A percentile compares a stretch with the other conserved stretches of the same genome.
phyloP scores from a whole-genome alignment of 2,797 vertebrate genomes.

The Alcedo quadribrachys region DNA sequence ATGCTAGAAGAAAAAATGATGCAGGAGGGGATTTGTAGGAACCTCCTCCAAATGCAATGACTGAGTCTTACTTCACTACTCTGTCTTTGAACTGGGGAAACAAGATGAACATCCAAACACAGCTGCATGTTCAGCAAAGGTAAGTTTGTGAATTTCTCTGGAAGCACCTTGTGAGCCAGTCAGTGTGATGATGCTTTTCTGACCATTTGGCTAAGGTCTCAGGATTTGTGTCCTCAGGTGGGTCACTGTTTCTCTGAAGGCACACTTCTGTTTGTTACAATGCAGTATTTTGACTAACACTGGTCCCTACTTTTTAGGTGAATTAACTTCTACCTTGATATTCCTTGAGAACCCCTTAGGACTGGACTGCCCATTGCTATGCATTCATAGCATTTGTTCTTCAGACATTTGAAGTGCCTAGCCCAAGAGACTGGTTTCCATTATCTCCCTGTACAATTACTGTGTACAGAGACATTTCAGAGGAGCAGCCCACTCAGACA shows the following conservation, averaged over 20 bases:
- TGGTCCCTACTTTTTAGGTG: background rate
- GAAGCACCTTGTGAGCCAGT: background rate
- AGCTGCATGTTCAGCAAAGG: background rate
- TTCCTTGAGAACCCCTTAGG: background rate
- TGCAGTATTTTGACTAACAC: background rate
- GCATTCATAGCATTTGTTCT: background rate
- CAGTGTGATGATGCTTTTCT: background rate
- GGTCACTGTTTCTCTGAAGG: background rate
- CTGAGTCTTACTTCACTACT: background rate
- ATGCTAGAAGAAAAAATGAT: background rate
- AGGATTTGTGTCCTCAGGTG: background rate
- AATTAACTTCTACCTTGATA: background rate
- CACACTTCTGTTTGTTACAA: background rate
- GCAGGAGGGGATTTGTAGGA: background rate
- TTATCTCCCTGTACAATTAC: background rate
- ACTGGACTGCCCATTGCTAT: background rate
- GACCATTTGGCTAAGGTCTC: background rate
- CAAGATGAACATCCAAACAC: background rate
- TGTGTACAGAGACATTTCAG: background rate
- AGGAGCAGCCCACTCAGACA: background rate
- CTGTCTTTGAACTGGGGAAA: background rate
- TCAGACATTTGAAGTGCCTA: background rate
- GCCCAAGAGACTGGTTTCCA: background rate
- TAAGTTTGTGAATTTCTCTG: background rate
- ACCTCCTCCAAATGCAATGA: background rate